Conservation (phyloP, 2,797 vertebrate species). For the Florisuga fusca region DNA sequence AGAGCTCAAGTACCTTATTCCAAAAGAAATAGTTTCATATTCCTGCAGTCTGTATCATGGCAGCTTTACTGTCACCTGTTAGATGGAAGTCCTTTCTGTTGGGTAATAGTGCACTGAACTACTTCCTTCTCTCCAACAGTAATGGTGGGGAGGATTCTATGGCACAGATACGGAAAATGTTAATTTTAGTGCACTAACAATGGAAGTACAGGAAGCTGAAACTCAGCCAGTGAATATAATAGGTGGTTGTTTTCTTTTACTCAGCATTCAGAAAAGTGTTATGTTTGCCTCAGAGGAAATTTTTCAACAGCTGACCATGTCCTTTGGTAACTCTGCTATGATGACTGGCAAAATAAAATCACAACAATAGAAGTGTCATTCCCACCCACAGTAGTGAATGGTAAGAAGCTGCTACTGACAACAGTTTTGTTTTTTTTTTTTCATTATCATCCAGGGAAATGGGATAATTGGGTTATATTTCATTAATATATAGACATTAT, state of each 20-base stretch:
- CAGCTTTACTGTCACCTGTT: neutral
- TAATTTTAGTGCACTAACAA: neutral
- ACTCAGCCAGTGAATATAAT: neutral
- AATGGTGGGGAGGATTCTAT: neutral
- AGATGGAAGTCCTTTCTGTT: fast-evolving
- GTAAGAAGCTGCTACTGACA: neutral
- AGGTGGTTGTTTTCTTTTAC: neutral
- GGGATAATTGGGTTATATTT: neutral
- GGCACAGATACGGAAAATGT: neutral
- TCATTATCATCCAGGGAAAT: neutral
- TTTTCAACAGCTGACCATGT: fast-evolving
- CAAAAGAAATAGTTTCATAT: neutral
- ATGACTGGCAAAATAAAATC: neutral
- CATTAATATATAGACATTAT: neutral
- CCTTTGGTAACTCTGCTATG: neutral
- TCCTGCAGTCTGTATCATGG: neutral
- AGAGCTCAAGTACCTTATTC: neutral
- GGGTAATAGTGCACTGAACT: neutral
- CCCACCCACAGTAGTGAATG: neutral
- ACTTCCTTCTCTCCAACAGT: neutral
- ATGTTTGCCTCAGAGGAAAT: neutral
- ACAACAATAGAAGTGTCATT: neutral
- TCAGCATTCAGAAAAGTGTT: neutral
- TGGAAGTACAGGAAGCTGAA: neutral
- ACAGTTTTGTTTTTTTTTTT: neutral